Percentiles rank a stretch among this genome's conserved stretches.
Evolutionary conservation across 2,888 invertebrate genomes (phyloP).

Genomic region (Cephus runcator): DNA sequence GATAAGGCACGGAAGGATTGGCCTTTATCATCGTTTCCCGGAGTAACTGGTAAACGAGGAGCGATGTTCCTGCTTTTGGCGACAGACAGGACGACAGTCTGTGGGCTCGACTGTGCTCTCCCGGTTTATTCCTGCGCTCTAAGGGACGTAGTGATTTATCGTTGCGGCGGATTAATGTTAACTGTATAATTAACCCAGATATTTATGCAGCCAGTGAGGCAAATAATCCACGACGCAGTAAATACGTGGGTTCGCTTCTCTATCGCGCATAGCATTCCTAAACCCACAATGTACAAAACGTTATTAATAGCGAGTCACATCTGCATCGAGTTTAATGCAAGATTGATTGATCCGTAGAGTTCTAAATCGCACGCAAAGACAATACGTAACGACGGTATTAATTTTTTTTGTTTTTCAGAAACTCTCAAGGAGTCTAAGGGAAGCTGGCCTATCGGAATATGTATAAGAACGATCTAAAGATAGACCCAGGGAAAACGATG

Average conservation of each 20-base stretch:
- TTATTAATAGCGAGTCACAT: not conserved
- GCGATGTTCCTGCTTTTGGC: not conserved
- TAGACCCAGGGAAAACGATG: not conserved
- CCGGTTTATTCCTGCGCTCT: not conserved
- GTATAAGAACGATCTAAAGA: not conserved
- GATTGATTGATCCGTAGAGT: not conserved
- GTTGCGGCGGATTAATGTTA: conserved; percentile 1
- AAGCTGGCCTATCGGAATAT: not conserved
- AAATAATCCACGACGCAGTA: not conserved
- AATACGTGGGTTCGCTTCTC: not conserved
- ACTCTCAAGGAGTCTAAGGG: not conserved
- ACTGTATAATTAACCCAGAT: conserved; percentile 8
- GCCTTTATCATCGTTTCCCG: not conserved
- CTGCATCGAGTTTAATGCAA: not conserved
- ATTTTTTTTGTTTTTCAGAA: not conserved
- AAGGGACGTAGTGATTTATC: conserved; percentile 1
- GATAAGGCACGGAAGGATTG: conserved; percentile 39
- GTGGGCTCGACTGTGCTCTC: not conserved
- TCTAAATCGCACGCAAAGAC: not conserved
- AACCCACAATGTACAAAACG: not conserved
- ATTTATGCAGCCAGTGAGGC: not conserved
- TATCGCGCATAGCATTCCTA: not conserved
- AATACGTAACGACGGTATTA: not conserved
- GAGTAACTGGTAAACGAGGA: not conserved
- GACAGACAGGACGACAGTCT: not conserved